Base-by-base conservation (phyloP, 2,113 vertebrate genomes). In the Cyphomyrus plagiostoma region DNA sequence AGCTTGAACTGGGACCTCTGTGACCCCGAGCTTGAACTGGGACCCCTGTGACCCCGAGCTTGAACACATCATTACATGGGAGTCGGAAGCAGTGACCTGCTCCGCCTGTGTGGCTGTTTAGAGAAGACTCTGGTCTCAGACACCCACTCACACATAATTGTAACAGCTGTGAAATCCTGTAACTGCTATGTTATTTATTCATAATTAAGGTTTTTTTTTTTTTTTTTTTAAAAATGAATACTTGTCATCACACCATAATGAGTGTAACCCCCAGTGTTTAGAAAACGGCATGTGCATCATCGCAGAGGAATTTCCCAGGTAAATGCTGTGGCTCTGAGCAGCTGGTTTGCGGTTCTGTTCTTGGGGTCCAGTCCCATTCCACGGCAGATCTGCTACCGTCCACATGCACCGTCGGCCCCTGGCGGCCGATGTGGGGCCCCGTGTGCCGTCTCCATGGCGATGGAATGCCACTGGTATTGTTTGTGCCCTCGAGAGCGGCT, bases 401-500 rank as follows among this genome's bases (percentile, higher is more conserved):
- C 82, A n/a, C 45, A 48, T 6, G 17, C 91, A 92, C 90, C 89
- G 88, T 89, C 91, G 91, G 92, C 90, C 92, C 86, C 93, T 92
- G 92, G 93, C 91, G 90, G 92, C 94, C 94, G 95, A 94, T 94
- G 92, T 90, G 89, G 74, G 93, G 83, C 92, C 87, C 48, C 48
- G 3, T 74, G 52, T 91, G 90, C 88, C 90, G 90, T 95, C 93
- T 94, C 95, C 93, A 94, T 95, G 95, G 95, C 3, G 77, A 95
- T 93, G 94, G 95, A 94, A 95, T 95, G 93, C 93, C 92, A 91
- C 92, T 88, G 91, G 90, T 91, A 93, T 94, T 95, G 93, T 95
- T 88, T 84, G 19, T 84, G 88, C 82, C 91, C 91, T 91, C 90
- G 91, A 93, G 92, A 89, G 92, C 92, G 89, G 90, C 89, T 88